Evolutionary conservation across 2,113 vertebrate species (phyloP).

Genomic region (Megaceryle maxima): DNA sequence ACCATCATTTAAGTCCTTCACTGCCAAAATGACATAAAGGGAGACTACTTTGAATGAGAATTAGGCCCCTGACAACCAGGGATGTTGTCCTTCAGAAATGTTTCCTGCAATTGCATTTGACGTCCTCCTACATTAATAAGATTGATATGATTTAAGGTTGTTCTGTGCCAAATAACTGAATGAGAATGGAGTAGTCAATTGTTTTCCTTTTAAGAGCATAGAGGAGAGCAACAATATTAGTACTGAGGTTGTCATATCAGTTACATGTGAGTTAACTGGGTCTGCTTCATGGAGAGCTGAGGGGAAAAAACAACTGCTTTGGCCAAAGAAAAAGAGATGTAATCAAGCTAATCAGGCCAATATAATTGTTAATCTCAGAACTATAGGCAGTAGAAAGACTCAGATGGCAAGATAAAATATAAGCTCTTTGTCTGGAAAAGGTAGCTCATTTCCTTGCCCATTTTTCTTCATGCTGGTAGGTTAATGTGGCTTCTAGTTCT

Average conservation of each 20-base stretch:
- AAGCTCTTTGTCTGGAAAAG: not conserved
- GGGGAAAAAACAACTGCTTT: not conserved
- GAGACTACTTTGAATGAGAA: not conserved
- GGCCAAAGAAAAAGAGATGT: not conserved
- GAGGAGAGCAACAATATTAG: not conserved
- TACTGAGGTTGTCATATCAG: not conserved
- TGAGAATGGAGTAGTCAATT: not conserved
- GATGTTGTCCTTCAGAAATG: not conserved
- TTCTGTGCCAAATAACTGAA: not conserved
- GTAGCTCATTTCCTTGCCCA: not conserved
- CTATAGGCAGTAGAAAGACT: not conserved
- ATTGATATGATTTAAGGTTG: not conserved
- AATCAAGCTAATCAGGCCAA: not conserved
- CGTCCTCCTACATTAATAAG: not conserved
- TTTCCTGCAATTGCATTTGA: slow-evolving; percentile 10
- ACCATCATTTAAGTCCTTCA: not conserved
- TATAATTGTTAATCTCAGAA: not conserved
- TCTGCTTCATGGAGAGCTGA: not conserved
- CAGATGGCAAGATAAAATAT: not conserved
- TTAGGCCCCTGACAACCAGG: not conserved
- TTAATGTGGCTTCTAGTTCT: not conserved
- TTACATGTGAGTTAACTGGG: not conserved
- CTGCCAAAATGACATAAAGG: not conserved
- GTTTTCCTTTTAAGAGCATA: not conserved
- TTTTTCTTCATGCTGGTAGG: not conserved